Evolutionary conservation across 1,140 invertebrate genomes (phyloP), one percentile per base, ranked within the genome.

Genomic region (Coptotermes formosanus): DNA sequence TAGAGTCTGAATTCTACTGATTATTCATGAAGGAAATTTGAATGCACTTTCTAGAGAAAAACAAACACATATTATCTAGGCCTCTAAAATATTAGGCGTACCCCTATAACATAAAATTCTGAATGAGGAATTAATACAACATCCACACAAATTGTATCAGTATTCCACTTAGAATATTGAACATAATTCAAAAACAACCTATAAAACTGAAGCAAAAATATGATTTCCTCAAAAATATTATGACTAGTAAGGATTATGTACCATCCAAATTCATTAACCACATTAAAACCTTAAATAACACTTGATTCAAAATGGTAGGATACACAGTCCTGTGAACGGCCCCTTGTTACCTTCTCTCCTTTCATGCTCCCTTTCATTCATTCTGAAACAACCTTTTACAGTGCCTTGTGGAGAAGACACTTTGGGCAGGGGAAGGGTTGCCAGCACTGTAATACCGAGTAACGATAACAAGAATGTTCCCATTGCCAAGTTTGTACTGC

Each of bases 401-500:
- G 59, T 64, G 59, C 25, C 59, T 64, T n/a, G 2, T 48, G 45
- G 14, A 55, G 52, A 19, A 55, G 19, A 55, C 52, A 55, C 52
- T 55, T 55, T 19, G 52, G 25, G 64, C 25, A 75, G 52, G 64
- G 64, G 64, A 75, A 14, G 25, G 64, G 25, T 75, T 75, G 64
- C 64, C 64, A 75, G 64, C 64, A 75, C 64, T 75, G 64, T 75
- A 30, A 75, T 75, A n/a, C 64, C n/a, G 25, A 75, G 64, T 75
- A 75, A 75, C 64, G 64, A 75, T 75, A 75, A n/a, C 64, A 25
- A 75, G 64, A 30, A 75, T 75, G 64, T 75, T 75, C 64, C 64
- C 64, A 75, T 75, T 75, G 64, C 64, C 64, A 30, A 14, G 64
- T 75, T 30, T 75, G 64, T 12, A 75, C 64, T 75, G 64, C 64